These are phyloP conservation scores for Macrotus californicus DNA, from an alignment of 2,113 vertebrate genomes.

Conservation along the genomic window DNA sequence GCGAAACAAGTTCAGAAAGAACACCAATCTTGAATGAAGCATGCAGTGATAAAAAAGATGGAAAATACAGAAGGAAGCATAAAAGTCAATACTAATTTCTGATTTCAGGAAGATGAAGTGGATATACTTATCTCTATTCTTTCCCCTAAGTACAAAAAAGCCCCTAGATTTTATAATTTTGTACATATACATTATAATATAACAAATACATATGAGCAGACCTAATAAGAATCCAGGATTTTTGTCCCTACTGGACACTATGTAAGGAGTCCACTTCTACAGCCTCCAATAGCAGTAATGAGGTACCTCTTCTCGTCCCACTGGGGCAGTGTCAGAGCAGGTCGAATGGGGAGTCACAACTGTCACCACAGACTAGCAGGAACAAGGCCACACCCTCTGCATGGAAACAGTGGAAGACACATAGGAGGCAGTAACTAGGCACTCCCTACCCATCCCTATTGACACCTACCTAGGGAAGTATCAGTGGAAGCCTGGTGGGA, in stretches of 20 bases:
- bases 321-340: not conserved
- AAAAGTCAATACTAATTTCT: not conserved
- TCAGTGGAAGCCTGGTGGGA: not conserved
- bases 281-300: not conserved
- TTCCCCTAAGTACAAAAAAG: not conserved
- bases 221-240: not conserved
- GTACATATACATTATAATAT: not conserved
- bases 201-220: not conserved
- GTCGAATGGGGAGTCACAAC: not conserved
- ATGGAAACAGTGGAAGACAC: not conserved
- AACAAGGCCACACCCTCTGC: not conserved
- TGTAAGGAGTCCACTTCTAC: not conserved
- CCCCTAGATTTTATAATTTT: too few relatives aligned
- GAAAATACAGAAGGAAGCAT: not conserved
- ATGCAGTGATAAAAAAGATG: not conserved
- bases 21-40: not conserved
- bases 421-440: not conserved
- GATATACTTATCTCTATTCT: not conserved
- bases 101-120: not conserved
- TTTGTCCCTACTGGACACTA: not conserved
- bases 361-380: not conserved
- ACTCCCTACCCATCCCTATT: not conserved
- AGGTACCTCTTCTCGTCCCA: not conserved
- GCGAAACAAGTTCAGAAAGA: not conserved
- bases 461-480: not conserved